A percentile compares a stretch with the other conserved stretches of the same genome.
Conservation (phyloP, 2,888 invertebrate genomes). For the Lysandra bellargus region DNA sequence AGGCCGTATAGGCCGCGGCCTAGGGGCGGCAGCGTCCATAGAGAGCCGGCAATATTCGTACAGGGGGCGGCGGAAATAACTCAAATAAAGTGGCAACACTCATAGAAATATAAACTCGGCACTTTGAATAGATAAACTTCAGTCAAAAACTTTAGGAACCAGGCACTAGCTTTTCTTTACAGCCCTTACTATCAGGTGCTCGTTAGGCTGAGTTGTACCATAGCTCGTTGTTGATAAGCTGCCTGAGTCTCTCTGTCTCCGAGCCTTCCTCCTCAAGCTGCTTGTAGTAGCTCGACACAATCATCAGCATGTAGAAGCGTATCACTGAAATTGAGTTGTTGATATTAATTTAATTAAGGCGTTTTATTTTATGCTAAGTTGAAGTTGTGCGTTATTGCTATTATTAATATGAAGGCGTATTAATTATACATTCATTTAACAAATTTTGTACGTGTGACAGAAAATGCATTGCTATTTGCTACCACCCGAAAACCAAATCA, state of each 20-base stretch:
- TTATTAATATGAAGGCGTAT: too few species aligned
- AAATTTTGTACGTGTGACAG: too few species aligned
- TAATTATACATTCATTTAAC: too few species aligned
- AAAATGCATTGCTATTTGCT: too few species aligned
- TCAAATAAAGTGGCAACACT: too few species aligned
- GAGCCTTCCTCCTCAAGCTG: slow-evolving; percentile 57
- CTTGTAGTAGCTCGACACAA: slow-evolving; percentile 67
- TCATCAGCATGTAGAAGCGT: slow-evolving; percentile 67
- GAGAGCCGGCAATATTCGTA: too few species aligned
- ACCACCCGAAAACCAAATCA: too few species aligned
- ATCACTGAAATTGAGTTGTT: slow-evolving; percentile 53
- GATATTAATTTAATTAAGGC: neutral
- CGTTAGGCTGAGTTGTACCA: slow-evolving; percentile 52
- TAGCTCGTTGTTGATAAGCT: slow-evolving; percentile 52
- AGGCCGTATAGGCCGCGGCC: too few species aligned
- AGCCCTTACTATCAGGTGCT: neutral
- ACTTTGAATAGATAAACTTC: too few species aligned
- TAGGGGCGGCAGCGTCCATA: too few species aligned
- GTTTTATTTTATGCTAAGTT: neutral
- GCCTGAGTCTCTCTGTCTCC: slow-evolving; percentile 53
- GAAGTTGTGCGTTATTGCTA: neutral
- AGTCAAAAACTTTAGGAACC: neutral
- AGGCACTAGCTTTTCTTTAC: neutral
- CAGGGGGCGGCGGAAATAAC: too few species aligned
- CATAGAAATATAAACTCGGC: too few species aligned